Evolutionary conservation across 2,888 invertebrate genomes (phyloP).

Genomic region (Hemaris fuciformis): DNA sequence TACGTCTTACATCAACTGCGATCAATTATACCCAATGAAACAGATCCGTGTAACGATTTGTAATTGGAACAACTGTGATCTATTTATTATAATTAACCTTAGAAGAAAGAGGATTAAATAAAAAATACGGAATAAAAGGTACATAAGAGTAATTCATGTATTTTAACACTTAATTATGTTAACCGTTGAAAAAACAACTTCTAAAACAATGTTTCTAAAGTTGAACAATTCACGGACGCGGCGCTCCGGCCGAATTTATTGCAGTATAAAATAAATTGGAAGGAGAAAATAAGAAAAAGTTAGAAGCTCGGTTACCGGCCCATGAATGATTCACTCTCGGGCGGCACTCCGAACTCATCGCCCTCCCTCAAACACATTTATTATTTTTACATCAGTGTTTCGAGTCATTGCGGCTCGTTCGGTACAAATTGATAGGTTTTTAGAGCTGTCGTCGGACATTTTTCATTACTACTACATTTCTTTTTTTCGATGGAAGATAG

Average conservation of each 20-base stretch:
- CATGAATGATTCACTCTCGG: conserved; percentile 38
- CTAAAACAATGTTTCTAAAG: conserved; percentile 9
- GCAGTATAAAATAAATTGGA: conserved; percentile 28
- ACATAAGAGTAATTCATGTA: background rate
- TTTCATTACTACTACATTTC: background rate
- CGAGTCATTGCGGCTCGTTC: background rate
- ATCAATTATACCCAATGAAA: too few relatives aligned
- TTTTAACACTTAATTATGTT: background rate
- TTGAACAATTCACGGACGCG: conserved; percentile 24
- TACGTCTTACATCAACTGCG: too few relatives aligned
- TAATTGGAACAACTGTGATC: too few relatives aligned
- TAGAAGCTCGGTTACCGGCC: conserved; percentile 24
- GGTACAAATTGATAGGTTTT: background rate
- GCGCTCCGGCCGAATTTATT: conserved; percentile 20
- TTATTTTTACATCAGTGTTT: conserved; percentile 20
- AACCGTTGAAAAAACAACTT: background rate
- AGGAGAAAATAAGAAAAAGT: conserved; percentile 27
- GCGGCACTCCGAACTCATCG: conserved; percentile 14
- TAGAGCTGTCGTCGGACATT: background rate
- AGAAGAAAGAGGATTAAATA: background rate
- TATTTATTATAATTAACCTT: too few relatives aligned
- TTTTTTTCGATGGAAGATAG: background rate
- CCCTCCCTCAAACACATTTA: conserved; percentile 23
- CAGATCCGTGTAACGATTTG: too few relatives aligned
- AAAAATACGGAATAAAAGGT: background rate